Evolutionary conservation across 2,797 vertebrate species (phyloP).

Genomic region (Brachyrhaphis roseni): DNA sequence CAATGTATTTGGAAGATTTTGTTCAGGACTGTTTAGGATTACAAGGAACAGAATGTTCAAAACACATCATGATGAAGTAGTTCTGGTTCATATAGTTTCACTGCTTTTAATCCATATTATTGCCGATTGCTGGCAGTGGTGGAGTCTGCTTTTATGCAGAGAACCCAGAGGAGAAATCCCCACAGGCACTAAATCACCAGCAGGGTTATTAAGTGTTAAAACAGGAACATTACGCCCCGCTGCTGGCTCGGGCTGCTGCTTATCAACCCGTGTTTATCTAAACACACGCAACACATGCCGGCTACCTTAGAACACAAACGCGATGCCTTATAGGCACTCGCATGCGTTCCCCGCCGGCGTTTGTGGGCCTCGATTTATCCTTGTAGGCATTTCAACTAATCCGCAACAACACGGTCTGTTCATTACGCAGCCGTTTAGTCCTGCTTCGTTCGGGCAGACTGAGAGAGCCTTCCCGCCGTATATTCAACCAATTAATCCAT

Average conservation of each 20-base stretch:
- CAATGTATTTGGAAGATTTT: neutral
- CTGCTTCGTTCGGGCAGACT: slow-evolving; percentile 41
- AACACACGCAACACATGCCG: slow-evolving; percentile 38
- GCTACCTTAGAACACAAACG: slow-evolving; percentile 21
- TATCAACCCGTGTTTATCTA: slow-evolving; percentile 52
- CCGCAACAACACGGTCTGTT: slow-evolving; percentile 28
- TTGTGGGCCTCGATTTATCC: slow-evolving; percentile 37
- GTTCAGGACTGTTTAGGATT: slow-evolving; percentile 38
- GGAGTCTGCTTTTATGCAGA: slow-evolving; percentile 63
- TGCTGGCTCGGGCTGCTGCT: slow-evolving; percentile 55
- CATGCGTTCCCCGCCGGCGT: slow-evolving; percentile 22
- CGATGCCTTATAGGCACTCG: slow-evolving; percentile 15
- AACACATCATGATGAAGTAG: slow-evolving; percentile 47
- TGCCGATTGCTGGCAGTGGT: slow-evolving; percentile 52
- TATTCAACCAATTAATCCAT: slow-evolving; percentile 71
- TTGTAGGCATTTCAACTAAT: slow-evolving; percentile 53
- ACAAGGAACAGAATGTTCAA: slow-evolving; percentile 49
- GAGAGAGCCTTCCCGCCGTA: slow-evolving; percentile 52
- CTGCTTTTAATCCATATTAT: slow-evolving; percentile 74
- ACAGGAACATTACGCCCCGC: slow-evolving; percentile 60
- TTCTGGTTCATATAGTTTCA: slow-evolving; percentile 62
- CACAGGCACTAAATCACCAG: slow-evolving; percentile 70
- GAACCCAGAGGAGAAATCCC: slow-evolving; percentile 64
- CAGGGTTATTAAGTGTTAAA: slow-evolving; percentile 72
- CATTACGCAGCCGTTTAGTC: slow-evolving; percentile 51